Percentiles rank a stretch among this genome's conserved stretches.
Evolutionary conservation across 1,140 invertebrate species (phyloP).

Genomic region (Uloborus diversus): DNA sequence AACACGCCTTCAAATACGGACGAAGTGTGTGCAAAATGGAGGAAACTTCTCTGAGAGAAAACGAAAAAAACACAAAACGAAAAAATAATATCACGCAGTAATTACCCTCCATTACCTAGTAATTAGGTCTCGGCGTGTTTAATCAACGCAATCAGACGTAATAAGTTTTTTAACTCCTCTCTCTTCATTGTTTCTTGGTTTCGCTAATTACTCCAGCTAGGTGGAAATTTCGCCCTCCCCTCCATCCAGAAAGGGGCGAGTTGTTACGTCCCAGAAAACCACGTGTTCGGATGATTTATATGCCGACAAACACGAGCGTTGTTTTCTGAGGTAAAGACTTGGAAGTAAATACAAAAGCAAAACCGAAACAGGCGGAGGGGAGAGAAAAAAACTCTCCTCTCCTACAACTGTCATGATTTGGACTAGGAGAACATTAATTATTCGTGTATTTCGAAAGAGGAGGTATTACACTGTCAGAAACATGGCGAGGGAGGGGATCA

Average conservation of each 20-base stretch:
- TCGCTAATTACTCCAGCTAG: slow-evolving; percentile 18
- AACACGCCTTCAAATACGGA: not conserved
- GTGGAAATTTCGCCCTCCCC: slow-evolving; percentile 7
- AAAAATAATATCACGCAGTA: not conserved
- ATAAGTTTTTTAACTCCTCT: slow-evolving; percentile 11
- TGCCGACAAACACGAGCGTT: not conserved
- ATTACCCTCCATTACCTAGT: slow-evolving; percentile 33
- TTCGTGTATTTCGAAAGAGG: slow-evolving; percentile 36
- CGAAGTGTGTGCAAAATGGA: not conserved
- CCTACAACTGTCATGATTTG: slow-evolving; percentile 19
- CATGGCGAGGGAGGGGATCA: slow-evolving; percentile 20
- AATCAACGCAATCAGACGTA: slow-evolving; percentile 38
- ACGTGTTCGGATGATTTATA: slow-evolving; percentile 36
- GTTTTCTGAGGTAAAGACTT: not conserved
- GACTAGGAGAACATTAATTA: slow-evolving; percentile 21
- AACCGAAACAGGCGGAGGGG: not conserved
- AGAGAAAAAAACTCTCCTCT: not conserved
- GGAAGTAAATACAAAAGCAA: not conserved
- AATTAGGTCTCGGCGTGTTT: slow-evolving; percentile 24
- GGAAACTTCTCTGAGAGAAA: not conserved
- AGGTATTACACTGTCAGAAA: slow-evolving; percentile 19
- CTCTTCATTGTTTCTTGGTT: slow-evolving; percentile 24
- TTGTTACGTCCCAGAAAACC: slow-evolving; percentile 29
- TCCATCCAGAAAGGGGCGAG: not conserved
- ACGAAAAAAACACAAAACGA: not conserved